Percentiles rank a stretch among this genome's conserved stretches.
phyloP scores from a whole-genome alignment of 2,888 invertebrate genomes.

The Macrosoma leucophasiata region DNA sequence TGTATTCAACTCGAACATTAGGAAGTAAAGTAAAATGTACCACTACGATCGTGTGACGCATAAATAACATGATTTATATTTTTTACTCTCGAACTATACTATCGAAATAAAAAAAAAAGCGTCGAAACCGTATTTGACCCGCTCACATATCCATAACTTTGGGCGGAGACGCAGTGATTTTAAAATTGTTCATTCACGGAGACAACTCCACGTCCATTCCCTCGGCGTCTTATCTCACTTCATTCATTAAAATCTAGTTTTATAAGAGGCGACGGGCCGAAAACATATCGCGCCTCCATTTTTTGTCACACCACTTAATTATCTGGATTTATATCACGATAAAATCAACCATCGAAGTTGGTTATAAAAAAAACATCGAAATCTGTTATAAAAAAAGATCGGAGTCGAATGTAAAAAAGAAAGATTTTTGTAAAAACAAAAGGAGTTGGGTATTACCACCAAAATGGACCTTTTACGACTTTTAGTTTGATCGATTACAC shows the following conservation, averaged over 20 bases:
- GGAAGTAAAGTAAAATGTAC: too few relatives aligned
- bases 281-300: constrained; percentile 71
- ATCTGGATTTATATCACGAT: constrained; percentile 71
- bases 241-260: constrained; percentile 74
- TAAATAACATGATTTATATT: too few relatives aligned
- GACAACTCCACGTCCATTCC: constrained; percentile 55
- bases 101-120: too few relatives aligned
- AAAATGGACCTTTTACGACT: constrained; percentile 31
- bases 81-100: too few relatives aligned
- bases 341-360: constrained; percentile 44
- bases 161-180: too few relatives aligned
- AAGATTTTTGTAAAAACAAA: constrained; percentile 32
- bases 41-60: too few relatives aligned
- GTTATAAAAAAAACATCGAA: constrained; percentile 34
- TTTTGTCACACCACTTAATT: constrained; percentile 74
- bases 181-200: constrained; percentile 58
- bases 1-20: too few relatives aligned
- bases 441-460: constrained; percentile 27
- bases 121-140: too few relatives aligned
- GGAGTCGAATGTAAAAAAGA: constrained; percentile 30
- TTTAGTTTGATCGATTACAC: constrained; percentile 31
- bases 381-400: constrained; percentile 60
- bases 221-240: constrained; percentile 66
- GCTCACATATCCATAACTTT: too few relatives aligned
- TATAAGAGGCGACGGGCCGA: constrained; percentile 70